Evolutionary conservation across 2,888 invertebrate species (phyloP), one percentile per base, ranked within the genome.

Genomic region (Drosophila prostipennis): DNA sequence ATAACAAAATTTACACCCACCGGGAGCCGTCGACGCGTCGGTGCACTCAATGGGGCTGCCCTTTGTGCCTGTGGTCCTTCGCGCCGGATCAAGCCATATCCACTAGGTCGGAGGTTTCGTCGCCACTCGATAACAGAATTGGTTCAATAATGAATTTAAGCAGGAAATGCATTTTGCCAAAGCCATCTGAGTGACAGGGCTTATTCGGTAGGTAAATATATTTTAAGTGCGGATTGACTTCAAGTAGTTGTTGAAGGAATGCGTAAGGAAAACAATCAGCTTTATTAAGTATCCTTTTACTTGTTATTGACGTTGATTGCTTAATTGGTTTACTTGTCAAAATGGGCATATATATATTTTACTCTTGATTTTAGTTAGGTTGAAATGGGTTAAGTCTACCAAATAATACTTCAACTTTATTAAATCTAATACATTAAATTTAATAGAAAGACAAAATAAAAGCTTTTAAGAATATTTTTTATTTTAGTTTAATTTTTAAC

Each of bases 1-100:
- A 87, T 75, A 82, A 84, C 82, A 84, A 84, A 79, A 82, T 87
- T 80, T 82, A 82, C 82, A 79, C 85, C 85, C 85, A 77, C 68
- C 74, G 72, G 49, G 54, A 46, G 55, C 42, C 36, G 61, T 26
- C 39, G 40, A 57, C 57, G 65, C 70, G 65, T 65, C 57, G 57
- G 48, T 49, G 72, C 74, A 53, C 72, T 71, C 71, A 71, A 71
- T 73, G 48, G 73, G 56, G 52, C 48, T 42, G 67, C 45, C 73
- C 57, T 57, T 49, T 73, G 73, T 72, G 64, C 39, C 55, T 8
- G 6, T 40, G 54, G 39, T 45, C 36, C 51, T 63, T 36, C 36
- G 16, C 11, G 29, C 40, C 39, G 48, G 45, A 46, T 61, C 61
- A 16, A 32, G 48, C 40, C 40, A 63, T 63, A 63, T 63, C 40